Evolutionary conservation across 2,113 vertebrate genomes (phyloP), one percentile per base, ranked within the genome.

Genomic region (human (Homo sapiens)): DNA sequence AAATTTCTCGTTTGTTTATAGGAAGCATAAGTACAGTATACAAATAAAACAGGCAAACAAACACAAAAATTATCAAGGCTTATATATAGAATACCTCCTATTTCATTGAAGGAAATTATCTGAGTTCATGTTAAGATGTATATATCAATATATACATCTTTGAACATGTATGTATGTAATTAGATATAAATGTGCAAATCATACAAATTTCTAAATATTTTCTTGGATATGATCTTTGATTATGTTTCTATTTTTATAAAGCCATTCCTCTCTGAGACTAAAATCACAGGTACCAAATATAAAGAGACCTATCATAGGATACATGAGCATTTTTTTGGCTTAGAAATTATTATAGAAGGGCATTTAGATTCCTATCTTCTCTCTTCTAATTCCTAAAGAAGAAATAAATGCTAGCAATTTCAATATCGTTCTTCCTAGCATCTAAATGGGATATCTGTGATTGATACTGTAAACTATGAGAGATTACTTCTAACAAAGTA

Each of bases 311-410:
- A 90, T 90, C 32, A 82, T 30, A 80, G n/a, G 43, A 38, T 76
- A 72, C 25, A 50, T 66, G 57, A 92, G 5, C 27, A 16, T 55
- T 20, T 81, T 86, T 93, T 92, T 66, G 80, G 66, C 10, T 78
- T 94, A 79, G 73, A 48, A 96, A 79, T 57, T 92, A 8, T 93
- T 94, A 84, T 30, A 68, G 14, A 92, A 90, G 27, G 18, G 50
- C 22, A 79, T 93, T 79, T 93, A 88, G 50, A 79, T 79, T 94
- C 73, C 57, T 86, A 3, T 82, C 35, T 81, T 91, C 50, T 89
- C 3, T 93, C 18, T 16, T 66, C 13, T 88, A 90, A 94, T 66
- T 93, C n/a, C 20, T 50, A 72, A 89, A 78, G 38, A 68, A 76
- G 25, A 94, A 91, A 88, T 89, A 75, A 79, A 83, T 84, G 35